Evolutionary conservation across 2,113 vertebrate species (phyloP), one percentile per base, ranked within the genome.

Genomic region (Coturnix japonica): DNA sequence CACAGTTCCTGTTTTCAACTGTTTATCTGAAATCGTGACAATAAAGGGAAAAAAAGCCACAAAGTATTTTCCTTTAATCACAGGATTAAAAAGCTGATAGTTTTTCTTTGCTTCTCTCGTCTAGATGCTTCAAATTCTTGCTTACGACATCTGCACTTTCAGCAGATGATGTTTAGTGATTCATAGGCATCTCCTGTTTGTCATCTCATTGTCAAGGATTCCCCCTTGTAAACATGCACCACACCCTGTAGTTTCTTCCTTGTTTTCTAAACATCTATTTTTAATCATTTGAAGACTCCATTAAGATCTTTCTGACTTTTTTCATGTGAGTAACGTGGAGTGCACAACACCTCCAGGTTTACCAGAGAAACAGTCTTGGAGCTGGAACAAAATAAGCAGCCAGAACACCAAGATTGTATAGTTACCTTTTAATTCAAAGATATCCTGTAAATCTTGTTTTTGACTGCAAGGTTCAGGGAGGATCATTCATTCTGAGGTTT

Each of bases 31-130:
- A 91, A 87, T 11, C 15, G 21, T 39, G 8, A 56, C 26, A 79
- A 35, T 69, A n/a, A 85, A 85, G 28, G 28, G 39, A 75, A 43
- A 30, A 54, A 46, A 76, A 39, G 16, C 53, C 53, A 15, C n/a
- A 54, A 11, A 12, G 78, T 8, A 13, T 25, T 51, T 31, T n/a
- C 44, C 37, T 61, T 25, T 81, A 69, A 57, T 65, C 21, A 23
- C 14, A 18, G 39, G 12, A 69, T 72, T 44, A 47, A 80, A 85
- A 70, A 41, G 7, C 41, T 60, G 17, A 23, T 80, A 66, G 85
- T 51, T 37, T 74, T 90, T 87, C 47, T 89, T 67, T 90, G 31
- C 17, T 80, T 87, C 74, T 53, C n/a, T 81, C 64, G 80, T 93
- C 64, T 85, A 46, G 46, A 85, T 71, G 17, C 25, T 81, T 84